Conservation (phyloP, 2,113 vertebrate species). For the Leiothrix lutea region DNA sequence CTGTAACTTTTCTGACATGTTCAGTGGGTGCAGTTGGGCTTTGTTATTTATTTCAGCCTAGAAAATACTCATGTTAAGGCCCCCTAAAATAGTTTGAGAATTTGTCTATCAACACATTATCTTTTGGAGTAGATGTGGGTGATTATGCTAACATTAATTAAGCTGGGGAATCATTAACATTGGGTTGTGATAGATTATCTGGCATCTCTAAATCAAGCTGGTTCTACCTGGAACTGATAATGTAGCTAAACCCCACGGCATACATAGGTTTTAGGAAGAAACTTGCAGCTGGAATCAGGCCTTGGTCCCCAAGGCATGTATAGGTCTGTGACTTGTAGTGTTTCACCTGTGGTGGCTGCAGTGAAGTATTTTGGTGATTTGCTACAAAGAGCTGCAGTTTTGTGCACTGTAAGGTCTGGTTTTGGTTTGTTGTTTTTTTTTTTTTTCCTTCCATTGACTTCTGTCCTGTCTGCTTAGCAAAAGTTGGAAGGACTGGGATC, state of each 20-base stretch:
- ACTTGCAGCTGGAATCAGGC: background rate
- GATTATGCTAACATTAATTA: background rate
- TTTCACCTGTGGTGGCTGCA: background rate
- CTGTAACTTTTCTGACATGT: background rate
- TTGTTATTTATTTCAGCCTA: background rate
- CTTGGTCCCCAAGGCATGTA: background rate
- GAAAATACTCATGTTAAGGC: background rate
- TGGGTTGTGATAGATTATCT: background rate
- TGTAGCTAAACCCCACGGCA: background rate
- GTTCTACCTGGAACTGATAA: background rate
- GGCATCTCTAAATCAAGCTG: background rate
- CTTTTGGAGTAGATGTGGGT: background rate
- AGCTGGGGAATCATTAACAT: background rate
- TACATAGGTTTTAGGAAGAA: background rate
- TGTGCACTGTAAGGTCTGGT: background rate
- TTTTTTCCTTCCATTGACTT: background rate
- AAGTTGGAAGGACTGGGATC: constrained; percentile 2
- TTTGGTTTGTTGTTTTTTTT: background rate
- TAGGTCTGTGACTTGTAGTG: background rate
- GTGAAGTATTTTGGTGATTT: background rate
- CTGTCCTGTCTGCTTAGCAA: constrained; percentile 25
- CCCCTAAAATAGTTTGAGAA: background rate
- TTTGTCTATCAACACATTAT: background rate
- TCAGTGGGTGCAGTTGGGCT: background rate
- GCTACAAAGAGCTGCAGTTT: background rate